Evolutionary conservation across 2,797 vertebrate genomes (phyloP).

Genomic region (Tokudaia muenninki): DNA sequence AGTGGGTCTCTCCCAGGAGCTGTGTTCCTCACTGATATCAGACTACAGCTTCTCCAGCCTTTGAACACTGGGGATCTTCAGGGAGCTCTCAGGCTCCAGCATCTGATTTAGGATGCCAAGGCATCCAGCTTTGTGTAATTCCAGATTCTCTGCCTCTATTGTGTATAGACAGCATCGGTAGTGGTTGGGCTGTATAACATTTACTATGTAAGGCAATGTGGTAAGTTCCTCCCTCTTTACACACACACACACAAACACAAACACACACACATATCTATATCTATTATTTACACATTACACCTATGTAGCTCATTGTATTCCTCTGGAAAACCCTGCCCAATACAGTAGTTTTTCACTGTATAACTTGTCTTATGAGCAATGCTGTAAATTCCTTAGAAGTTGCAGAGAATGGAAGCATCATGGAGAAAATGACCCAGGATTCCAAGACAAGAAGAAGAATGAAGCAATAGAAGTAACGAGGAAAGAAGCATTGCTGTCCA

Average conservation of each 20-base stretch:
- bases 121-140: not conserved
- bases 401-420: not conserved
- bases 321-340: not conserved
- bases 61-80: not conserved
- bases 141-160: not conserved
- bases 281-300: not conserved
- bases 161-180: not conserved
- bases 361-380: not conserved
- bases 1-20: no score
- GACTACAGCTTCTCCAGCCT: no score
- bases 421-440: not conserved
- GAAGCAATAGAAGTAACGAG: not conserved
- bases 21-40: not conserved
- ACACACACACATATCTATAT: not conserved
- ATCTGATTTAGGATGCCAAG: not conserved
- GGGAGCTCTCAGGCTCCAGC: not conserved
- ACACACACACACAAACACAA: not conserved
- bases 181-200: not conserved
- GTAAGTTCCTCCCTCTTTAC: not conserved
- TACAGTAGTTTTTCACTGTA: slow-evolving; percentile 1
- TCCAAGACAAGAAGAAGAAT: not conserved
- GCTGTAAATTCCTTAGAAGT: slow-evolving; percentile 13
- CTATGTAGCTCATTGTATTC: not conserved
- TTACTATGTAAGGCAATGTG: not conserved
- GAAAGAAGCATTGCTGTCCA: not conserved